Evolutionary conservation across 2,797 vertebrate genomes (phyloP).

Genomic region (Tokudaia tokunoshimensis): DNA sequence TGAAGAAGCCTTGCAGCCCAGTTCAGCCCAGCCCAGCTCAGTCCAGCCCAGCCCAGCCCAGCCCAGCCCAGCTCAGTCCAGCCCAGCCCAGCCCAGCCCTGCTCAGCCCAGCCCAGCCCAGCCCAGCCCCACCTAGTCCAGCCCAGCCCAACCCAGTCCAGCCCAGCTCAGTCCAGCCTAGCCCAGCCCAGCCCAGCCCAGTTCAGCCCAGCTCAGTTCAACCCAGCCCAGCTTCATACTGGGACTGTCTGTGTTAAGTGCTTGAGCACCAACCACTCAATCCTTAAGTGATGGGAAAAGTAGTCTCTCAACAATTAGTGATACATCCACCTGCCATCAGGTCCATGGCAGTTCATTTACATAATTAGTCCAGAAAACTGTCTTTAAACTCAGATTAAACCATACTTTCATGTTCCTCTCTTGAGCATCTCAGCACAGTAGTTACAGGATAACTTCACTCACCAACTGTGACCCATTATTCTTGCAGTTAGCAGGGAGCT

Average conservation of each 20-base stretch:
- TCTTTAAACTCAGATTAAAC: constrained; percentile 32
- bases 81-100: too few species aligned
- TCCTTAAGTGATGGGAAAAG: background rate
- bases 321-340: background rate
- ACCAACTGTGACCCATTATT: constrained; percentile 9
- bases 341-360: background rate
- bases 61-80: fast-evolving
- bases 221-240: fast-evolving
- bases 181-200: too few species aligned
- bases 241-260: too few species aligned
- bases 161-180: too few species aligned
- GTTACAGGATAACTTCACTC: background rate
- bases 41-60: fast-evolving
- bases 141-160: too few species aligned
- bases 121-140: too few species aligned
- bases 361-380: constrained; percentile 41
- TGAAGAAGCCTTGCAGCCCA: background rate
- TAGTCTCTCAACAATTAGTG: background rate
- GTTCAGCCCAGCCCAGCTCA: too few species aligned
- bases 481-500: constrained; percentile 18
- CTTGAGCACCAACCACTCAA: background rate
- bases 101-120: too few species aligned
- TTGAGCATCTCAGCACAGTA: background rate
- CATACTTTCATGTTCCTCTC: background rate
- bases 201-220: too few species aligned